A percentile compares a stretch with the other conserved stretches of the same genome.
phyloP scores from a whole-genome alignment of 2,888 invertebrate species.

The Shargacucullia verbasci region DNA sequence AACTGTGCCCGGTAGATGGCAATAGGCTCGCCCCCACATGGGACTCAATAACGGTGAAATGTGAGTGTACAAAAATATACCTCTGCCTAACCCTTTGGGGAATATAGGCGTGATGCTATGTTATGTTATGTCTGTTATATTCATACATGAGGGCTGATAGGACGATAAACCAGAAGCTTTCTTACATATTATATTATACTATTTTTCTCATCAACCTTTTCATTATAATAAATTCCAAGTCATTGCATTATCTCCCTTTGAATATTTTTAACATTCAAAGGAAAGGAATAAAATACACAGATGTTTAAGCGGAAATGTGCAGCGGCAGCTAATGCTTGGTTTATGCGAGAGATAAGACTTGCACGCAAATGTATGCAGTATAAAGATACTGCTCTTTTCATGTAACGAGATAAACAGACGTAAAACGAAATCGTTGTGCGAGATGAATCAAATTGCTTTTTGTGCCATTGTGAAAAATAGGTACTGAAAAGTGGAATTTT shows the following conservation, averaged over 20 bases:
- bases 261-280: slow-evolving; percentile 60
- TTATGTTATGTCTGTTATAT: no score
- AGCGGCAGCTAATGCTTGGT: slow-evolving; percentile 80
- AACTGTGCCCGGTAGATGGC: no score
- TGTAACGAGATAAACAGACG: slow-evolving; percentile 62
- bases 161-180: no score
- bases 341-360: slow-evolving; percentile 80
- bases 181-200: no score
- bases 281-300: slow-evolving; percentile 76
- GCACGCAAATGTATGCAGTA: slow-evolving; percentile 78
- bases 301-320: slow-evolving; percentile 76
- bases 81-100: no score
- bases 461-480: not conserved
- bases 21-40: no score
- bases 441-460: slow-evolving; percentile 38
- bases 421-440: slow-evolving; percentile 41
- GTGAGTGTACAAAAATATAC: no score
- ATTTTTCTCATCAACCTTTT: slow-evolving; percentile 18
- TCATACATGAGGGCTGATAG: no score
- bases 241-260: slow-evolving; percentile 52
- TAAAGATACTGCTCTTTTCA: slow-evolving; percentile 41
- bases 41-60: no score
- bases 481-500: no score
- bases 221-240: slow-evolving; percentile 21
- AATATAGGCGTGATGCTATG: no score